Evolutionary conservation across 2,113 vertebrate species (phyloP), one percentile per base, ranked within the genome.

Genomic region (Epinephelus cyanopodus): DNA sequence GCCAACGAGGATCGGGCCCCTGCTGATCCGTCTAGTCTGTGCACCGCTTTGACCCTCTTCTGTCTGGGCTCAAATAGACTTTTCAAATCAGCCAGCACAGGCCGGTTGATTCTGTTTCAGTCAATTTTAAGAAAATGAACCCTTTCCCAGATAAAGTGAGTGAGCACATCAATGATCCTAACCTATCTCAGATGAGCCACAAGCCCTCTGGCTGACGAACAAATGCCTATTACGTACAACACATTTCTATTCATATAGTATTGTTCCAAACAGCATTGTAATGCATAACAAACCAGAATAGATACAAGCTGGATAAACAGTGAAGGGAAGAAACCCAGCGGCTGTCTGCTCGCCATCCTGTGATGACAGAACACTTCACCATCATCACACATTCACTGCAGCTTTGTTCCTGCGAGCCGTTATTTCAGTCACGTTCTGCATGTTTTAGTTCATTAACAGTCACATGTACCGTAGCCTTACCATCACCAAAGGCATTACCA

Each of bases 341-440:
- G 65, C 61, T 15, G 88, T 85, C 87, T 84, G 79, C 56, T 33
- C 42, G 66, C 73, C 83, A 70, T 89, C 87, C 87, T 87, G 89
- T 72, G 62, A 47, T 47, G 65, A 83, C 33, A 18, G 53, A 56
- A 25, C 11, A 15, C 4, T 21, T 42, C 11, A 45, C 42, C 42
- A 45, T 45, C 42, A 45, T 11, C 42, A 45, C 9, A 45, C 42
- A 12, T 45, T 45, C 9, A 45, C 42, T 45, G 42, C 42, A 45
- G 42, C 42, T 45, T 45, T 45, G 42, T 45, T 45, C 42, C 9
- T 45, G 42, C 12, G 2, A 10, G 42, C 42, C 42, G 1, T 42
- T 42, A 42, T 42, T 42, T 42, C 12, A 17, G 21, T 73, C 39
- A 25, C 12, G 5, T 50, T 58, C 14, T 11, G 33, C 47, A 61